phyloP scores from a whole-genome alignment of 2,888 invertebrate species.

The Agrochola macilenta region DNA sequence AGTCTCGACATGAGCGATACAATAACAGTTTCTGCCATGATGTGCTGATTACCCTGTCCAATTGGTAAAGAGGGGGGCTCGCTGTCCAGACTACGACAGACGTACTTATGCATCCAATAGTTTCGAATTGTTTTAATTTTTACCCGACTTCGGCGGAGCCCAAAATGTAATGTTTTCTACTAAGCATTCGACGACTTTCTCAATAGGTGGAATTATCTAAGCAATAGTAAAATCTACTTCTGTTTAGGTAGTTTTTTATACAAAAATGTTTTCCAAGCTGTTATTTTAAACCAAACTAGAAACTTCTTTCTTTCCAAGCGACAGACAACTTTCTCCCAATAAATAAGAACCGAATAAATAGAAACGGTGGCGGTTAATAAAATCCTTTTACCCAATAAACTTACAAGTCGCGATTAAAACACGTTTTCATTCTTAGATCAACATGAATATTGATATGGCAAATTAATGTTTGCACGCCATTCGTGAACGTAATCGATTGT shows the following conservation, averaged over 20 bases:
- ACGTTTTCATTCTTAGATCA: constrained; percentile 43
- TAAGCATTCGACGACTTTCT: background rate
- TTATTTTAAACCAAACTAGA: constrained; percentile 25
- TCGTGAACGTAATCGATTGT: constrained; percentile 48
- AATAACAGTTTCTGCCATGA: background rate
- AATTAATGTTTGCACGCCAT: constrained; percentile 58
- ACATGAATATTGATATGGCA: constrained; percentile 57
- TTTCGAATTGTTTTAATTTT: background rate
- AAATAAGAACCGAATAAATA: constrained; percentile 21
- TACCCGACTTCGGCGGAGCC: background rate
- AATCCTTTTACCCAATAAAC: constrained; percentile 41
- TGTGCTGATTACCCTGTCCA: background rate
- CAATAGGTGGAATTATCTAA: background rate
- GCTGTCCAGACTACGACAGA: background rate
- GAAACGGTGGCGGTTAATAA: constrained; percentile 10
- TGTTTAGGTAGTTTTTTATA: background rate
- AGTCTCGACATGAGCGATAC: background rate
- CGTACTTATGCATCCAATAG: background rate
- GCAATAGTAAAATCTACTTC: no score
- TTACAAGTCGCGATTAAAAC: constrained; percentile 30
- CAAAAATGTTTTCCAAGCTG: background rate
- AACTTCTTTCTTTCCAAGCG: background rate
- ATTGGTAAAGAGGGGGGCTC: background rate
- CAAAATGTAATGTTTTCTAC: background rate
- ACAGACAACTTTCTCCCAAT: constrained; percentile 45